Evolutionary conservation across 2,797 vertebrate species (phyloP), one percentile per base, ranked within the genome.

Genomic region (Ambastaia sidthimunki): DNA sequence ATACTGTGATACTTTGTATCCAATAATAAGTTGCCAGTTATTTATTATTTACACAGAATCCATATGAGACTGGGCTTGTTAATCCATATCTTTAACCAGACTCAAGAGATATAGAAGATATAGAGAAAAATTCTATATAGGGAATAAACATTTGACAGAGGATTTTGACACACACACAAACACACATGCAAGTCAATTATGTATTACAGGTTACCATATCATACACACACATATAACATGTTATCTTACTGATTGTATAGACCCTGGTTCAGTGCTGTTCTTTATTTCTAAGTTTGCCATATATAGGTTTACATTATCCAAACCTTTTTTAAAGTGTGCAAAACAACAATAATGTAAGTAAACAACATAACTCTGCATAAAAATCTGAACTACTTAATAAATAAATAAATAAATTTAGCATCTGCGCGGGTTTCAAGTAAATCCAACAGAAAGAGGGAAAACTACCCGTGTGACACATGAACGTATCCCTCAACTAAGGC

Each of bases 131-230:
- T 52, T 41, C 16, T 71, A 23, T 54, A 63, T 19, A 78, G 47
- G 31, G 57, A 15, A 55, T 79, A 65, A 41, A 79, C 59, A 60
- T 34, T 60, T 70, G 25, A 48, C 70, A 23, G 55, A 60, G 44
- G 59, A 44, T 71, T 70, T 71, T 19, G 88, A 86, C 76, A 76
- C 75, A 80, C 82, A 85, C 83, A 82, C 85, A 82, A 47, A 62
- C 63, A 23, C 71, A 71, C 78, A 82, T 41, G 83, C 76, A 84
- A 74, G 57, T 54, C 52, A 44, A 78, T 65, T 3, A 60, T 78
- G 47, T 54, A 15, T 57, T 55, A 57, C 74, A 68, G 52, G 12
- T 19, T 25, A n/a, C 47, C 60, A 48, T 78, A 71, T 71, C 79
- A 75, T 5, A 73, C 69, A 69, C 74, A 50, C 74, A 77, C 44